These are phyloP conservation scores for Brachylomia viminalis DNA, from an alignment of 2,888 invertebrate species.

Conservation along the genomic window DNA sequence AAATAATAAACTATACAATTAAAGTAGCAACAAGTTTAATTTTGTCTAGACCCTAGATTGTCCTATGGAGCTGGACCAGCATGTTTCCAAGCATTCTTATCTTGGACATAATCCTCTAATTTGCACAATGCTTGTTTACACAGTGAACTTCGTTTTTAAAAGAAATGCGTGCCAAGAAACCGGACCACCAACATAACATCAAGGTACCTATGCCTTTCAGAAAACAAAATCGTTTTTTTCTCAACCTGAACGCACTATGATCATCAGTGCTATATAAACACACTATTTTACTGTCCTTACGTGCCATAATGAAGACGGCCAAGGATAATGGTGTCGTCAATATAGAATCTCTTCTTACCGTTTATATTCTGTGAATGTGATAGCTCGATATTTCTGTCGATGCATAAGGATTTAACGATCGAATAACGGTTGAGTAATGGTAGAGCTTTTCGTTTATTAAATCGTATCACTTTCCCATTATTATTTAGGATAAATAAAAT, in stretches of 20 bases:
- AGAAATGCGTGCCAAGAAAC: neutral
- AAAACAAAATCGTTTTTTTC: neutral
- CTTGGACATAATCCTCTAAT: no score
- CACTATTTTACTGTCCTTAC: neutral
- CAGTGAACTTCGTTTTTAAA: no score
- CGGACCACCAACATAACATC: neutral
- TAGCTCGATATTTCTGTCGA: neutral
- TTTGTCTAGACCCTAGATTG: no score
- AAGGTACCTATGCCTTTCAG: no score
- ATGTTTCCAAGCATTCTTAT: no score
- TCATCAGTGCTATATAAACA: conserved; percentile 6
- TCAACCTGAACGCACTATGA: no score
- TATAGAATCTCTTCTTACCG: conserved; percentile 39
- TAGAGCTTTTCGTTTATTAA: conserved; percentile 16
- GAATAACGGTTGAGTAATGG: neutral
- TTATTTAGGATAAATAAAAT: neutral
- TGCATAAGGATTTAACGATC: conserved; percentile 21
- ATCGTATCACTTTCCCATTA: neutral
- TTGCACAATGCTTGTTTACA: no score
- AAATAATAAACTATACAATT: no score
- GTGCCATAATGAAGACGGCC: conserved; percentile 29
- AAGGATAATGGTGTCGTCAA: conserved; percentile 32
- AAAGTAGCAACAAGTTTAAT: no score
- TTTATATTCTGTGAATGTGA: neutral
- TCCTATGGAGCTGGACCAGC: no score